Evolutionary conservation across 53 echinoderm and acorn worm genomes (phyloP).

Genomic region (Stichopus horrens): DNA sequence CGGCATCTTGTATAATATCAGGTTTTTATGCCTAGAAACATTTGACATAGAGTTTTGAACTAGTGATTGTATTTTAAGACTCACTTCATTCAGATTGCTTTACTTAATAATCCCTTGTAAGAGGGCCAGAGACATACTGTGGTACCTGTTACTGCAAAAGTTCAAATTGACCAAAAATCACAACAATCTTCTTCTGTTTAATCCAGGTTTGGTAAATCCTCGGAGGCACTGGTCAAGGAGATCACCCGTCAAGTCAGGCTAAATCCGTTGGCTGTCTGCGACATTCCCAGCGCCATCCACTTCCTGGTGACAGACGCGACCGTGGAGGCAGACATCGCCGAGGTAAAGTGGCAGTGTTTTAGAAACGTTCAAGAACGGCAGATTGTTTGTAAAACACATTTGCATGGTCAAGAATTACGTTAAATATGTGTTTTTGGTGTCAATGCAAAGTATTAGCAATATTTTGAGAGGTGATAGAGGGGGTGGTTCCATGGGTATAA

Average conservation of each 20-base stretch:
- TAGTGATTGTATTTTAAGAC: too few species aligned
- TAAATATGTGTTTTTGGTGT: neutral
- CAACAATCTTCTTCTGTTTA: neutral
- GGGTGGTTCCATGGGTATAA: too few species aligned
- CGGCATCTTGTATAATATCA: too few species aligned
- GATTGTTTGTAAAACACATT: neutral
- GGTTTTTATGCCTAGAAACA: too few species aligned
- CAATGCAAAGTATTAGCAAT: neutral
- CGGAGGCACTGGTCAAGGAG: slow-evolving; percentile 85
- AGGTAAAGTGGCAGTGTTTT: slow-evolving; percentile 52
- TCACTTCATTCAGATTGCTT: too few species aligned
- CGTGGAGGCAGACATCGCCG: slow-evolving; percentile 91
- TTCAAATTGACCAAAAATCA: too few species aligned
- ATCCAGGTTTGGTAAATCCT: slow-evolving; percentile 51
- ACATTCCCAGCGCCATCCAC: slow-evolving; percentile 82
- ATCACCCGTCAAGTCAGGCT: slow-evolving; percentile 87
- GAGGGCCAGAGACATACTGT: too few species aligned
- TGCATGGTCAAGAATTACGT: neutral
- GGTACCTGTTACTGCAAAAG: too few species aligned
- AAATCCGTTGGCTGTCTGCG: slow-evolving; percentile 71
- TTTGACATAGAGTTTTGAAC: too few species aligned
- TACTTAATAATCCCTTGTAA: too few species aligned
- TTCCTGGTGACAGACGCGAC: slow-evolving; percentile 89
- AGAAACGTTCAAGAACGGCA: neutral
- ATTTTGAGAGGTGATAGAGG: too few species aligned